Conservation (phyloP, 2,113 vertebrate species). For the Dicaeum eximium region DNA sequence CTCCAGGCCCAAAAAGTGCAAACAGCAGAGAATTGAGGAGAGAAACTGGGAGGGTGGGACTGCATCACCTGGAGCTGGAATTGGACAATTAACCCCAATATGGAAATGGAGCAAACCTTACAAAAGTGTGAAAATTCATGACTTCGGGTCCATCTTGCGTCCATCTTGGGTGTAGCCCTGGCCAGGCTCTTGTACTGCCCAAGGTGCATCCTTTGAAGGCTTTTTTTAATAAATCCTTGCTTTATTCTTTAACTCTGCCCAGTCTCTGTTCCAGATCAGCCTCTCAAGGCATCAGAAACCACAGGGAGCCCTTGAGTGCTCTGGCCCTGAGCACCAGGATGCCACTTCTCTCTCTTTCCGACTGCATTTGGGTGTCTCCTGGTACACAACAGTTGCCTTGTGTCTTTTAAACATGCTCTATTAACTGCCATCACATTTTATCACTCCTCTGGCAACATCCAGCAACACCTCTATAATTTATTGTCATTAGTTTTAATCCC, state of each 20-base stretch:
- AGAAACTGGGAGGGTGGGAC: neutral
- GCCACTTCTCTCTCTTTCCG: neutral
- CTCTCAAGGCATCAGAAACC: neutral
- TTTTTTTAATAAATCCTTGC: neutral
- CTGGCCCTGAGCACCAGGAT: neutral
- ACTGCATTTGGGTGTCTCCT: neutral
- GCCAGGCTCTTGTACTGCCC: neutral
- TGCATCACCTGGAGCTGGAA: neutral
- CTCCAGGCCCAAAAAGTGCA: too few relatives aligned
- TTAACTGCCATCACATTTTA: conserved; percentile 44
- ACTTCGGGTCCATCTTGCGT: neutral
- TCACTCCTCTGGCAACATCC: conserved; percentile 39
- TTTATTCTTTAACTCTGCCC: neutral
- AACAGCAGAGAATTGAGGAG: neutral
- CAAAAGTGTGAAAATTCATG: neutral
- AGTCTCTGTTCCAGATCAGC: neutral
- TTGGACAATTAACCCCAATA: neutral
- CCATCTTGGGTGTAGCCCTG: neutral
- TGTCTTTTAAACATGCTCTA: conserved; percentile 26
- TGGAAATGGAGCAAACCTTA: neutral
- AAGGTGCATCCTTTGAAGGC: neutral
- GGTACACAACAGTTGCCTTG: neutral
- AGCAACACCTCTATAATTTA: conserved; percentile 60
- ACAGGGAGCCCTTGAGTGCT: neutral
- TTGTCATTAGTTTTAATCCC: conserved; percentile 56